Base-by-base conservation (phyloP, 2,888 invertebrate species). In the Trachelus tabidus region DNA sequence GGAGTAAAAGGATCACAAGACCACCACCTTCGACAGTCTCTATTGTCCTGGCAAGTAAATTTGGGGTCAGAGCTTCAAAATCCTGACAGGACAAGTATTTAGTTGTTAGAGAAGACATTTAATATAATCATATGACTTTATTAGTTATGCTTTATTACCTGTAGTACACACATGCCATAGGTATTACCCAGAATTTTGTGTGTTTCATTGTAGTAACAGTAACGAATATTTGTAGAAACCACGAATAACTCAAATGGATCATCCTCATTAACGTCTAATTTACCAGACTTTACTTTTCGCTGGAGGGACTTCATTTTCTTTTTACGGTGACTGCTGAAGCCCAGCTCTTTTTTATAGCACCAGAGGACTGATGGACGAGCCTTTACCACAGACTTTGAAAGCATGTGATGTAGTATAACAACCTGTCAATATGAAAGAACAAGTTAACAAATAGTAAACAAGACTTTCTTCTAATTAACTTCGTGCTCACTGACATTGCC, bases 21-120 rank as follows among this genome's bases (percentile, higher is more conserved):
- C 98, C 98, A 77, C 98, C 98, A 34, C 99, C 99, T 93, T 99
- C 98, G 0, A 99, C 98, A 0, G 99, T 99, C 93, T 99, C 99
- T 83, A 99, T 94, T 0, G 99, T 99, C 77, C 99, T 94, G 0
- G 99, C 99, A 89, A 99, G 93, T 81, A 99, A 93, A 92, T 99
- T 99, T 0, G 99, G 99, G 1, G 99, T 99, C 1, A 99, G 91
- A 0, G 99, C 99, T 93, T 99, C 99, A 93, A 98, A 99, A 90
- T 99, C 98, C 95, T 97, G 56, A 56, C 56, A 23, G 56, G 6
- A 56, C 1, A 56, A 56, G 9, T 56, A 37, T 31, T 23, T 12
- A 76, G 31, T 31, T 73, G 37, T 33, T 68, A 33, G 12, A 68
- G 11, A 73, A 76, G 9, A 1, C 56, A 56, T 56, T 56, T 56